Evolutionary conservation across 1,140 invertebrate genomes (phyloP), one percentile per base, ranked within the genome.

Genomic region (Achroia grisella): DNA sequence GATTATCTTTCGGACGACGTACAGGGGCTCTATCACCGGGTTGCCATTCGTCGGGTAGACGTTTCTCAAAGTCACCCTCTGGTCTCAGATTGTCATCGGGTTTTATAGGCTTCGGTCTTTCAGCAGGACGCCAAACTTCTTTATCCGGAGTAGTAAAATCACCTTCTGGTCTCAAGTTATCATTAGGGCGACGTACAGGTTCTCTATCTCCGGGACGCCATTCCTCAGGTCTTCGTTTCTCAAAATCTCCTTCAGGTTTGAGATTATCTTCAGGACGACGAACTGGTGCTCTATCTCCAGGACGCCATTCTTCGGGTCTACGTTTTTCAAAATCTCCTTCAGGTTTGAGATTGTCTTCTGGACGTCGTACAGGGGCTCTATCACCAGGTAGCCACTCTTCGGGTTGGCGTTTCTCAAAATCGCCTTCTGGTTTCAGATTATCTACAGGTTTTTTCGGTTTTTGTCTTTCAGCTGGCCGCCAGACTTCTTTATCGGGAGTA

Each of bases 231-330:
- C 46, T 29, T 8, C 43, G 49, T 4, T 42, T 46, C 10, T 88
- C 47, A 89, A 89, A 65, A 64, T 86, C 65, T 68, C 80, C 45
- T 80, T 89, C 55, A 58, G 79, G 71, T 88, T 87, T 46, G 79
- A 86, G 43, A 68, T 76, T 78, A 29, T 87, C 80, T 8, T 76
- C 75, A 0, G 79, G 87, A 48, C 87, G 83, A 55, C 88, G 87
- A 10, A 89, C 74, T 49, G 87, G 91, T 62, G 91, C 89, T 88
- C 89, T 48, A 84, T 88, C 45, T 48, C 86, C 73, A 89, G 89
- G 56, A 89, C 89, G 45, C 91, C 90, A 81, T 91, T 47, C 89
- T 61, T 86, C 92, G 89, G 3, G 90, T 92, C 77, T 90, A 14
- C 33, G 4, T 6, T 14, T 35, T 6, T 35, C 33, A 14, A 89